Evolutionary conservation across 1,140 invertebrate species (phyloP).

Genomic region (Apis cerana): DNA sequence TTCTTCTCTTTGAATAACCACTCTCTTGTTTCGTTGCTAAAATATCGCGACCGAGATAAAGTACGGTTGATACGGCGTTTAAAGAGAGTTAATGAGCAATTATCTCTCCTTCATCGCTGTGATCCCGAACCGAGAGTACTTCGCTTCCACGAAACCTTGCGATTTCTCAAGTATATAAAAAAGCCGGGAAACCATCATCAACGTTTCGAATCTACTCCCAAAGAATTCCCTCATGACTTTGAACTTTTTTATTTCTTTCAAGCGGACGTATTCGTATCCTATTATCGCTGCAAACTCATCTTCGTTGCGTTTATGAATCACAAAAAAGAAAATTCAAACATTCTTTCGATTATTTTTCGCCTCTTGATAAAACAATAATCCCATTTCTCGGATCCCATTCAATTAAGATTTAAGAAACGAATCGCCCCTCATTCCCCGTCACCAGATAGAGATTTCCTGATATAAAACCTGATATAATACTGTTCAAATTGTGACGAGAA

Average conservation of each 20-base stretch:
- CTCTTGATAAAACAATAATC: too few species aligned
- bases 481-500: too few species aligned
- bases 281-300: too few species aligned
- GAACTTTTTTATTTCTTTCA: background rate
- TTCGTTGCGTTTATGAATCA: too few species aligned
- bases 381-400: too few species aligned
- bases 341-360: too few species aligned
- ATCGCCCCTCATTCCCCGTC: too few species aligned
- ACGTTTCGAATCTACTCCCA: background rate
- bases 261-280: too few species aligned
- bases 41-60: background rate
- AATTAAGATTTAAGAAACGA: too few species aligned
- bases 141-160: background rate
- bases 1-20: background rate
- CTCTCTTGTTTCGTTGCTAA: background rate
- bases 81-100: background rate
- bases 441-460: too few species aligned
- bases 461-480: too few species aligned
- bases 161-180: background rate
- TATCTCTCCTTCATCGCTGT: background rate
- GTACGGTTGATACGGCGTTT: background rate
- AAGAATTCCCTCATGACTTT: background rate
- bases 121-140: background rate
- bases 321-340: too few species aligned
- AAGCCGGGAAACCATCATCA: background rate